These are phyloP conservation scores for Leptinotarsa rubiginosa DNA, from an alignment of 2,888 invertebrate species.

Conservation along the genomic window DNA sequence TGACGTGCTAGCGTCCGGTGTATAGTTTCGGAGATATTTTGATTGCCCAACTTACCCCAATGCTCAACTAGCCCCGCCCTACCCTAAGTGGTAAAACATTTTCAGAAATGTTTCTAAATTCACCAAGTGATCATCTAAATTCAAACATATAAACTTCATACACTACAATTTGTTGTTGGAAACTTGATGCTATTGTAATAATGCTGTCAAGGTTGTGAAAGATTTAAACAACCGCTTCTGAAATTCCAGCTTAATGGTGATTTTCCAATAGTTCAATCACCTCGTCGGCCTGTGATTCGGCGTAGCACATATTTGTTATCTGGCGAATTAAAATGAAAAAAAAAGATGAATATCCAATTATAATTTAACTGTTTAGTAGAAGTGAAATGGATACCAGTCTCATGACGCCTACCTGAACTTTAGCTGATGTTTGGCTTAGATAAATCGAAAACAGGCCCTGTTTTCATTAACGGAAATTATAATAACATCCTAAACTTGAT, in stretches of 20 bases:
- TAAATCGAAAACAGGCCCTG: constrained; percentile 47
- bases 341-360: constrained; percentile 43
- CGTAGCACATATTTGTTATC: constrained; percentile 13
- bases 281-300: not conserved
- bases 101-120: no score
- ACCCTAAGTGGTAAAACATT: no score
- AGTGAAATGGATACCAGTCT: constrained; percentile 44
- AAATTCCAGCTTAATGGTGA: not conserved
- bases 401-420: constrained; percentile 44
- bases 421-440: constrained; percentile 46
- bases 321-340: constrained; percentile 17
- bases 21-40: no score
- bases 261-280: not conserved
- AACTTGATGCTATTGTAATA: no score
- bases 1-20: no score
- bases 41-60: no score
- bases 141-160: no score
- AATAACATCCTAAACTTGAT: constrained; percentile 46
- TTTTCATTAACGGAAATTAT: constrained; percentile 49
- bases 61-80: no score
- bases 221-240: not conserved
- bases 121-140: no score
- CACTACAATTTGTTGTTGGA: no score
- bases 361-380: constrained; percentile 43
- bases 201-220: not conserved